Evolutionary conservation across 2,888 invertebrate species (phyloP).

Genomic region (Gymnocheta viridis): DNA sequence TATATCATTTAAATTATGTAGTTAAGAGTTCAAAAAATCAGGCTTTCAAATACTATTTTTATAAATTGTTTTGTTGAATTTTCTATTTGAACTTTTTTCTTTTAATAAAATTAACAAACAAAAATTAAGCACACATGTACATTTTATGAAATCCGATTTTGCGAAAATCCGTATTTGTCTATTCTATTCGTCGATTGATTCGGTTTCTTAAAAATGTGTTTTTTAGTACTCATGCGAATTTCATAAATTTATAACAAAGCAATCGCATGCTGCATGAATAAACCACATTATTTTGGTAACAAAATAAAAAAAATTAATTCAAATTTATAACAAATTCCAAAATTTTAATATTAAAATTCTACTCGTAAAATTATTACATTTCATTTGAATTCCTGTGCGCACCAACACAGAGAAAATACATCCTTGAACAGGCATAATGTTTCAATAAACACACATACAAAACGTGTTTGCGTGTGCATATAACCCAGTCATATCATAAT

Average conservation of each 20-base stretch:
- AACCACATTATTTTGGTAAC: constrained; percentile 23
- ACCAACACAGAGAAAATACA: constrained; percentile 54
- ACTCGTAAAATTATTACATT: constrained; percentile 80
- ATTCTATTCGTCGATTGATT: too few relatives aligned
- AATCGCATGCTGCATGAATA: background rate
- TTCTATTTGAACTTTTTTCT: too few relatives aligned
- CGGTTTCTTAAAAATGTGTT: too few relatives aligned
- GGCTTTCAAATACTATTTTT: too few relatives aligned
- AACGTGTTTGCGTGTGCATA: constrained; percentile 31
- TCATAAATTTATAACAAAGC: background rate
- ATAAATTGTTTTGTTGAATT: too few relatives aligned
- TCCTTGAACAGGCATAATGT: constrained; percentile 23
- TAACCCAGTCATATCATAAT: constrained; percentile 78
- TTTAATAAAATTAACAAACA: too few relatives aligned
- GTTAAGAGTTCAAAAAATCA: too few relatives aligned
- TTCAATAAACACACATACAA: constrained; percentile 3
- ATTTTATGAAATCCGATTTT: too few relatives aligned
- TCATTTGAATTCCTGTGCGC: constrained; percentile 75
- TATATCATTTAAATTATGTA: too few relatives aligned
- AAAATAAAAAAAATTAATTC: constrained; percentile 2
- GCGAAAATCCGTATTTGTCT: too few relatives aligned
- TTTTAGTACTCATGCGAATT: background rate
- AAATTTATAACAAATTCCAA: constrained; percentile 77
- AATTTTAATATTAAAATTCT: constrained; percentile 79
- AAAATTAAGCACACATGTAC: too few relatives aligned